A percentile compares a stretch with the other conserved stretches of the same genome.
These are phyloP conservation scores for Ariolimax columbianus DNA, from an alignment of 2,888 invertebrate species.

Conservation along the genomic window DNA sequence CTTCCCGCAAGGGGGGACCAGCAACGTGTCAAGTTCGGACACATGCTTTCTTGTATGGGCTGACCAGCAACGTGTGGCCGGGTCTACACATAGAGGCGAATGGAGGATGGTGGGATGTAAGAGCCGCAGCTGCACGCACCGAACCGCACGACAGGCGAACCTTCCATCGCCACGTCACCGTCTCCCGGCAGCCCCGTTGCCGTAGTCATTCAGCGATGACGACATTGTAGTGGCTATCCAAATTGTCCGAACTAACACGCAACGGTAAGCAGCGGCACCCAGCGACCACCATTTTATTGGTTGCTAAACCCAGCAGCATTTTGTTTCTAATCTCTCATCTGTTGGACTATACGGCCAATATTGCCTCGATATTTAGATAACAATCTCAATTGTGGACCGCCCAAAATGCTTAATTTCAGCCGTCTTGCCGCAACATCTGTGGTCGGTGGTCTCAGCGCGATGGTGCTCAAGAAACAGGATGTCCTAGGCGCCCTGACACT, in stretches of 20 bases:
- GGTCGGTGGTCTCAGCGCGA: slow-evolving; percentile 30
- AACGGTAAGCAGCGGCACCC: slow-evolving; percentile 45
- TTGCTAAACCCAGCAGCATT: slow-evolving; percentile 39
- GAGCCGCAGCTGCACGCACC: too few relatives aligned
- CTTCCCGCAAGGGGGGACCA: too few relatives aligned
- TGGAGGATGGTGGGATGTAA: too few relatives aligned
- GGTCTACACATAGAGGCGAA: too few relatives aligned
- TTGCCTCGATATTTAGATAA: slow-evolving; percentile 8
- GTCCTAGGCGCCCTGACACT: slow-evolving; percentile 16
- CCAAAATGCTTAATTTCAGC: slow-evolving; percentile 31
- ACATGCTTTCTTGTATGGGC: too few relatives aligned
- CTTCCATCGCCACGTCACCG: slow-evolving; percentile 9
- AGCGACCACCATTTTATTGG: slow-evolving; percentile 48
- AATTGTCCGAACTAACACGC: slow-evolving; percentile 41
- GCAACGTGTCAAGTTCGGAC: too few relatives aligned
- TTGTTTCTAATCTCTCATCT: slow-evolving; percentile 24
- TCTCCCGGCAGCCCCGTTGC: slow-evolving; percentile 24
- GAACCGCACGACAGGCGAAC: not conserved
- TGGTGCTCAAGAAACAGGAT: slow-evolving; percentile 36
- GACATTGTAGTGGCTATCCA: slow-evolving; percentile 44
- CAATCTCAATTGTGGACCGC: not conserved
- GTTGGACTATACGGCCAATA: slow-evolving; percentile 29
- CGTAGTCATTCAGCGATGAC: slow-evolving; percentile 40
- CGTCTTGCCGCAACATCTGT: slow-evolving; percentile 43
- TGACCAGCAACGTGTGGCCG: too few relatives aligned